Base-by-base conservation (phyloP, 2,113 vertebrate genomes). In the Tragelaphus imberbis region DNA sequence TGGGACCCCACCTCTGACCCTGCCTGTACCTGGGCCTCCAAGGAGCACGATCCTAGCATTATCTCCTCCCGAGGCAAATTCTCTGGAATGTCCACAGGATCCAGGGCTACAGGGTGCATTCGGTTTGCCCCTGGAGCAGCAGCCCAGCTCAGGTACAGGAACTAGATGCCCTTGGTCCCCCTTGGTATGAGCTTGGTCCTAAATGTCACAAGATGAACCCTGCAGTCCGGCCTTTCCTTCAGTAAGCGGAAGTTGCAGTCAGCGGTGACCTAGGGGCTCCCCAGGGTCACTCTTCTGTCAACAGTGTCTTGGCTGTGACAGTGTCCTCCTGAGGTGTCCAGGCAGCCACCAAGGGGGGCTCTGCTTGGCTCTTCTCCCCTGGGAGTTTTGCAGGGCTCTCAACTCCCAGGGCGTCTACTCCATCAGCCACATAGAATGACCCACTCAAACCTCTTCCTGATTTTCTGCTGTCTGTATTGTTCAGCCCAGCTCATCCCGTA, bases 371-470 rank as follows among this genome's bases (percentile, higher is more conserved):
- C 36, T 36, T 90, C 61, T 95, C 91, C 23, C 68, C 51, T 93
- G 61, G 79, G 87, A 91, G 68, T 93, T 96, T 65, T 44, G 27
- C n/a, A 89, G 36, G 53, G 44, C 79, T 36, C 7, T 84, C 87
- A 88, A 61, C 91, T 97, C 87, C 82, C 56, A 86, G 82, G 59
- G 33, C 87, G 88, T 95, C 94, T 91, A 88, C 88, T 79, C 40
- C 55, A 59, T 47, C 1, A 7, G 47, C 95, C 82, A 75, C 58
- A 55, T 65, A 94, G 56, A 92, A 84, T 36, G 49, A 91, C 40
- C 65, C 65, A 81, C 79, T 88, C 75, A 77, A 40, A 65, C 25
- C 15, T 86, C 68, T 56, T 77, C 68, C 56, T 92, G 87, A 89
- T 87, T 87, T 89, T 49, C 65, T 81, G 71, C 58, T 68, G 49